Evolutionary conservation across 2,888 invertebrate species (phyloP).

Genomic region (Drosophila birchii): DNA sequence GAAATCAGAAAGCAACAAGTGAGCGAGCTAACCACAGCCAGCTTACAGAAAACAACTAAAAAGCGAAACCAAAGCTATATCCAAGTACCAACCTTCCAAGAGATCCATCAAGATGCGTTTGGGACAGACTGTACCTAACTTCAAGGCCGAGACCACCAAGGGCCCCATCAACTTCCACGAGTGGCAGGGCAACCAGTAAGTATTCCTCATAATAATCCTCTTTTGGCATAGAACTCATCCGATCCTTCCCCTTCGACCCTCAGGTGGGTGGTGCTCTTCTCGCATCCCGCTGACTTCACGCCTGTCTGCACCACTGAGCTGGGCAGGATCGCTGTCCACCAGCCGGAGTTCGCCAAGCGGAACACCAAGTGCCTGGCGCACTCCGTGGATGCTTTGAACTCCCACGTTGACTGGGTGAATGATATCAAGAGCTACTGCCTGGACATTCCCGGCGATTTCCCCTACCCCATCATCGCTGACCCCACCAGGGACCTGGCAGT

Average conservation of each 20-base stretch:
- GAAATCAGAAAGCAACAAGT: conserved; percentile 42
- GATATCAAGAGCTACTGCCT: conserved; percentile 90
- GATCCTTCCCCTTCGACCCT: not conserved
- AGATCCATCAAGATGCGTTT: conserved; percentile 86
- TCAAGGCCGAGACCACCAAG: conserved; percentile 89
- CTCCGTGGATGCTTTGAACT: conserved; percentile 90
- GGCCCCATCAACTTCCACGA: conserved; percentile 91
- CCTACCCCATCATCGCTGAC: conserved; percentile 94
- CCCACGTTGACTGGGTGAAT: conserved; percentile 91
- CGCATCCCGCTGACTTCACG: conserved; percentile 95
- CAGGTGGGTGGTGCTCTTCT: conserved; percentile 94
- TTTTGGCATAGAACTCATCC: not conserved
- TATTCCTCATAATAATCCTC: conserved; percentile 50
- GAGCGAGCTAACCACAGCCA: conserved; percentile 25
- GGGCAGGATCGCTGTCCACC: conserved; percentile 90
- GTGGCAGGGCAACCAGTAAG: conserved; percentile 92
- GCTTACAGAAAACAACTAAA: conserved; percentile 13
- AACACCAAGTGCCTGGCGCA: conserved; percentile 91
- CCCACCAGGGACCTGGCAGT: conserved; percentile 89
- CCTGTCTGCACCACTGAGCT: conserved; percentile 96
- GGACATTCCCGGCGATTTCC: conserved; percentile 90
- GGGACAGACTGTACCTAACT: conserved; percentile 91
- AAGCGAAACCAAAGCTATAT: not conserved
- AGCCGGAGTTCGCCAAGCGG: conserved; percentile 89
- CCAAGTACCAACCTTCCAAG: conserved; percentile 6